phyloP scores from a whole-genome alignment of 2,888 invertebrate species.

The Ceramica pisi region DNA sequence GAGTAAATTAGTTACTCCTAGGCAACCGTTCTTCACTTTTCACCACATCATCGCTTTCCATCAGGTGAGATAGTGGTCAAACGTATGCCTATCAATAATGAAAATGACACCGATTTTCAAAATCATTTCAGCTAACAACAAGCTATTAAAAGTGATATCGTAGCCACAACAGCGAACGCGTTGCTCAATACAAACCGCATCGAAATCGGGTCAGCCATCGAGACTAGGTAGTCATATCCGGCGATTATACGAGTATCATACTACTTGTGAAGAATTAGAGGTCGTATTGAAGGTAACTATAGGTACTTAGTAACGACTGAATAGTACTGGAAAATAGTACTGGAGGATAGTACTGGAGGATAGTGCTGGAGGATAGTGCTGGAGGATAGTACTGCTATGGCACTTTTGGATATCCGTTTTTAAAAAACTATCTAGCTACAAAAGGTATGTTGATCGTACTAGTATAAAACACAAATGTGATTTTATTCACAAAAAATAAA shows the following conservation, averaged over 20 bases:
- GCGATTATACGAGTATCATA: background rate
- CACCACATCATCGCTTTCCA: no score
- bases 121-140: constrained; percentile 12
- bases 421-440: no score
- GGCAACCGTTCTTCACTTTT: no score
- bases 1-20: no score
- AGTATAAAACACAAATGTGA: no score
- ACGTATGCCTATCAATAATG: no score
- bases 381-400: background rate
- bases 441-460: no score
- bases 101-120: background rate
- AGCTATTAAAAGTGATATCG: constrained; percentile 22
- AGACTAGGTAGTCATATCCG: constrained; percentile 43
- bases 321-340: background rate
- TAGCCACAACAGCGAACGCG: constrained; percentile 15
- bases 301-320: background rate
- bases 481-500: no score
- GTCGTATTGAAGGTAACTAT: constrained; percentile 44
- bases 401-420: no score
- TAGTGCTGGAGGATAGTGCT: background rate
- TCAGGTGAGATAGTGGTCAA: no score
- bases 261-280: constrained; percentile 4
- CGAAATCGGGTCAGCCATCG: constrained; percentile 49
- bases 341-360: background rate
- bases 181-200: constrained; percentile 54